Base-by-base conservation (phyloP, 2,113 vertebrate genomes). In the Trematocara macrostoma region DNA sequence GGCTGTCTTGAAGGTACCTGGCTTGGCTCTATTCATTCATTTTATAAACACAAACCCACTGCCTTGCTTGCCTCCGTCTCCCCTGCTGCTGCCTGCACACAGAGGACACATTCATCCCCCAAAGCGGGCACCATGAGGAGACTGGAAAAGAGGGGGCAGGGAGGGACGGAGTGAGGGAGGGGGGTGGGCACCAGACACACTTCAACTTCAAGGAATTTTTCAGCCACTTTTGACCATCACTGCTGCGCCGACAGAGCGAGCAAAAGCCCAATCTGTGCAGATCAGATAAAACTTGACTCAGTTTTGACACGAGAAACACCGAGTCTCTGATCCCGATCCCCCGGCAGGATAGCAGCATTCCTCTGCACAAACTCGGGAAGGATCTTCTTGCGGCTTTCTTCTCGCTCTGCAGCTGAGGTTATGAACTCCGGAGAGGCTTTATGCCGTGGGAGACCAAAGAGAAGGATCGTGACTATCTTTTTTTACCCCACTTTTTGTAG, bases 21-120 rank as follows among this genome's bases (percentile, higher is more conserved):
- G 89, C 86, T 88, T 55, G 76, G 87, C 84, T 93, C 90, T 88
- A 87, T 89, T 89, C 87, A 86, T 79, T 64, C 81, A 71, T 82
- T 71, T 78, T 84, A 88, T 91, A 94, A 89, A 92, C 89, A 87
- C 84, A 87, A 61, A 61, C 88, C 90, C 78, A 42, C 6, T 51
- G 89, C 88, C 84, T 64, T 64, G 10, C 59, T 38, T 64, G 88
- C 83, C 90, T 82, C 57, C 15, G 16, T 84, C 88, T 88, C 91
- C 90, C 92, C 91, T 57, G 85, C 90, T 57, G 86, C 90, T 83
- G 89, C 90, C 83, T 57, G 51, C 88, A 88, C 89, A 96, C 94
- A 96, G 93, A 96, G 94, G 89, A 93, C 92, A 93, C 95, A 95
- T 96, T 96, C 94, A 95, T 95, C 31, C 91, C 42, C 90, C 90